Percentiles rank a stretch among this genome's conserved stretches.
phyloP scores from a whole-genome alignment of 2,797 vertebrate genomes.

The Passerculus sandwichensis region DNA sequence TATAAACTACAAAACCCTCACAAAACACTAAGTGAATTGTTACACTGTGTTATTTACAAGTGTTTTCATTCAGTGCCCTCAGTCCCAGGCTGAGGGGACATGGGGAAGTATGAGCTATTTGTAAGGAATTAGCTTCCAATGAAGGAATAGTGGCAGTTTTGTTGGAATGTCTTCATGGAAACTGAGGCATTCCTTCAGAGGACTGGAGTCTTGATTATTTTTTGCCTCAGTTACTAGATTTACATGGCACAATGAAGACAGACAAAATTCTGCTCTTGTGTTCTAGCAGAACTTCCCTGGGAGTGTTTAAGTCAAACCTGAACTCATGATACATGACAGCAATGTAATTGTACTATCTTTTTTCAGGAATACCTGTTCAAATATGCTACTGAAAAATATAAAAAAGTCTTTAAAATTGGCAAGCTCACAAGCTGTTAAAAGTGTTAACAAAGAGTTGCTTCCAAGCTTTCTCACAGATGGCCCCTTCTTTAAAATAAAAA shows the following conservation, averaged over 20 bases:
- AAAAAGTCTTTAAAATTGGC: not conserved
- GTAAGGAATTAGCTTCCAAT: not conserved
- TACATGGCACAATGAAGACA: not conserved
- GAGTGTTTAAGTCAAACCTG: not conserved
- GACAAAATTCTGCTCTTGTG: not conserved
- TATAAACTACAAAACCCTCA: not conserved
- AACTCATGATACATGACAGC: not conserved
- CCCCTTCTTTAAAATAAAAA: not conserved
- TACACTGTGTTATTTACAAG: not conserved
- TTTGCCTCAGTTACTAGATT: not conserved
- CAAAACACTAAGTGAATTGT: not conserved
- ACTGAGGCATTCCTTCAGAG: accelerated
- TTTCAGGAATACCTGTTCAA: not conserved
- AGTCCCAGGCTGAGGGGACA: not conserved
- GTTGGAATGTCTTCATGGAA: not conserved
- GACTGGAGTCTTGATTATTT: not conserved
- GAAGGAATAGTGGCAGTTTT: not conserved
- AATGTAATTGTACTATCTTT: not conserved
- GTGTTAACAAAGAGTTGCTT: not conserved
- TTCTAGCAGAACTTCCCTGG: not conserved
- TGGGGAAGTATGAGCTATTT: not conserved
- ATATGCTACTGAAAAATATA: not conserved
- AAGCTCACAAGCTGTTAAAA: not conserved
- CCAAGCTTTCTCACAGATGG: not conserved
- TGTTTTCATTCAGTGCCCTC: not conserved